phyloP scores from a whole-genome alignment of 2,797 vertebrate species.

The Podargus strigoides region DNA sequence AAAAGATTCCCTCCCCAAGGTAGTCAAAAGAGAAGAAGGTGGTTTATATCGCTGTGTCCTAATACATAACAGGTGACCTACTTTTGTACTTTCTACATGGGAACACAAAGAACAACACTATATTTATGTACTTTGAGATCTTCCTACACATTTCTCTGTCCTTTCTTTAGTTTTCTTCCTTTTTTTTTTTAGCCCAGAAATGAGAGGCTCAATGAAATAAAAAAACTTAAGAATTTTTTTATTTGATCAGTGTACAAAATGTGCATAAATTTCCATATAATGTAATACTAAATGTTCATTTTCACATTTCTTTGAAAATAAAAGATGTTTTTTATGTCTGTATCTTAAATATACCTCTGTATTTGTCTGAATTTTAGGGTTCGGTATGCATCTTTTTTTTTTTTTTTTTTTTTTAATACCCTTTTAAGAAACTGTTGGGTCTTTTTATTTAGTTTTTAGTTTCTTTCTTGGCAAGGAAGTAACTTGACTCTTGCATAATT shows the following conservation, averaged over 20 bases:
- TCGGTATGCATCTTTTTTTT: background rate
- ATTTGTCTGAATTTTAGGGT: background rate
- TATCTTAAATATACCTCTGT: background rate
- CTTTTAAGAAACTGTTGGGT: background rate
- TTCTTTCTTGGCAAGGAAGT: background rate
- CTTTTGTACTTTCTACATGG: background rate
- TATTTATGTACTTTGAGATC: background rate
- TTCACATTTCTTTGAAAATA: background rate
- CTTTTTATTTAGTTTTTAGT: background rate
- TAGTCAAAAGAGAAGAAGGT: background rate
- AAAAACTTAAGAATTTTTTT: background rate
- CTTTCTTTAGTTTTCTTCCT: background rate
- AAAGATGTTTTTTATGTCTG: background rate
- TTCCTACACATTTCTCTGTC: conserved; percentile 5
- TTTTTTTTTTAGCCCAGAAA: background rate
- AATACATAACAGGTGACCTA: conserved; percentile 9
- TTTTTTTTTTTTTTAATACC: background rate
- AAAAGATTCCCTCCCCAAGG: background rate
- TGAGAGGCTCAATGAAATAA: background rate
- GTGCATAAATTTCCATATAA: background rate
- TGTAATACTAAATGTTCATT: background rate
- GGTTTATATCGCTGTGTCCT: background rate
- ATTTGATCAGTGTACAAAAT: background rate
- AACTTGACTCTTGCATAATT: background rate
- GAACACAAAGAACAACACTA: background rate